Evolutionary conservation across 2,797 vertebrate species (phyloP), one percentile per base, ranked within the genome.

Genomic region (Danio albolineatus): DNA sequence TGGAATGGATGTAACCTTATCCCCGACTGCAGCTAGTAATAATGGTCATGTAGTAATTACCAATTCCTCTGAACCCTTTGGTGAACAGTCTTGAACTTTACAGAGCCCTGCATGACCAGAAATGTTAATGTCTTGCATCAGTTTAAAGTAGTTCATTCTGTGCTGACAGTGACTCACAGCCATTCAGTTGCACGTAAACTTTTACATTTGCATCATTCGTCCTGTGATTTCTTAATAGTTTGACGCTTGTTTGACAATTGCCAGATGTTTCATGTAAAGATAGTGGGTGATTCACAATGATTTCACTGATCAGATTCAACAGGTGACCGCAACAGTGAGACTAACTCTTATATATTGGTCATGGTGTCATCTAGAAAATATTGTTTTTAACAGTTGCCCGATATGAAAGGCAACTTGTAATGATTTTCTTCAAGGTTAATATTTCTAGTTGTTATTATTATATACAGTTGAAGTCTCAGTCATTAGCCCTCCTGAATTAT

Each of bases 191-290:
- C 67, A 56, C 16, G 73, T 41, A 57, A 62, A 56, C 75, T 81
- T 84, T 7, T 2, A 36, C 21, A 73, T 82, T 84, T 85, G 80
- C 84, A 76, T 89, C 76, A 86, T 82, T 73, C 16, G 4, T 67
- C 67, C n/a, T 38, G 14, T 80, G 62, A 76, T 78, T 44, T 66
- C 75, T 69, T 66, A 80, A 74, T 13, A 57, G 36, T 66, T 67
- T 10, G 43, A 28, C 28, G 19, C 13, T 60, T 67, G 28, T 28
- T 28, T 28, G 28, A 28, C 28, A 83, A 53, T 39, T 60, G 44
- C 41, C 10, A 13, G 51, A 74, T 81, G 53, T 28, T 59, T 70
- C 39, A 16, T 2, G 0, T 16, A 19, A 51, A 1, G 10, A 73
- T 41, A 6, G 9, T 13, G 41, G 46, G 17, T 61, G 72, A 54